Percentiles rank a stretch among this genome's conserved stretches.
phyloP scores from a whole-genome alignment of 1,140 invertebrate species.

The Eriocheir sinensis region DNA sequence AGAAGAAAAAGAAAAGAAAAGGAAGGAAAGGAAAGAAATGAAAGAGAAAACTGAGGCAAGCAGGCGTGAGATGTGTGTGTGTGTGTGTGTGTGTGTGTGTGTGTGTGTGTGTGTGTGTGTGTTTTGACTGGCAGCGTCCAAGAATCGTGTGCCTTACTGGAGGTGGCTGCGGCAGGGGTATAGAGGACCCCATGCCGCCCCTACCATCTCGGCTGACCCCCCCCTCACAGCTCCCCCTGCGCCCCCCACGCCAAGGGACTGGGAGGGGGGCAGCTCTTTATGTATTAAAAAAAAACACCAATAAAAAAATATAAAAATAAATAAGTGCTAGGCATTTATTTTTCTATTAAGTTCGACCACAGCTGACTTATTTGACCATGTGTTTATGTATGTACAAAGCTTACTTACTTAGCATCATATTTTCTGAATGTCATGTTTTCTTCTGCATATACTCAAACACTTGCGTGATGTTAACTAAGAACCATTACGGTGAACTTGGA shows the following conservation, averaged over 20 bases:
- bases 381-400: conserved; percentile 25
- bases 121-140: background rate
- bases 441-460: background rate
- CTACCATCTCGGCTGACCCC: background rate
- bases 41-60: no score
- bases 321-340: background rate
- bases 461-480: background rate
- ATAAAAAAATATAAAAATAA: background rate
- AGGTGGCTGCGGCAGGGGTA: background rate
- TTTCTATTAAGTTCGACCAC: background rate
- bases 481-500: background rate
- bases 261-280: background rate
- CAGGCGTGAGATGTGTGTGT: background rate
- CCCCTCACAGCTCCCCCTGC: background rate
- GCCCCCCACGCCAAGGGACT: background rate
- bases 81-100: background rate
- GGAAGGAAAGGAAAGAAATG: no score
- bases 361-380: background rate
- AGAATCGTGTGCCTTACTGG: background rate
- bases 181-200: background rate
- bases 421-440: background rate
- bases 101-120: background rate
- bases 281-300: no score
- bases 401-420: background rate
- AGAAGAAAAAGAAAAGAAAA: no score